Percentiles rank a stretch among this genome's conserved stretches.
Evolutionary conservation across 2,888 invertebrate genomes (phyloP).

Genomic region (Cosmia trapezina): DNA sequence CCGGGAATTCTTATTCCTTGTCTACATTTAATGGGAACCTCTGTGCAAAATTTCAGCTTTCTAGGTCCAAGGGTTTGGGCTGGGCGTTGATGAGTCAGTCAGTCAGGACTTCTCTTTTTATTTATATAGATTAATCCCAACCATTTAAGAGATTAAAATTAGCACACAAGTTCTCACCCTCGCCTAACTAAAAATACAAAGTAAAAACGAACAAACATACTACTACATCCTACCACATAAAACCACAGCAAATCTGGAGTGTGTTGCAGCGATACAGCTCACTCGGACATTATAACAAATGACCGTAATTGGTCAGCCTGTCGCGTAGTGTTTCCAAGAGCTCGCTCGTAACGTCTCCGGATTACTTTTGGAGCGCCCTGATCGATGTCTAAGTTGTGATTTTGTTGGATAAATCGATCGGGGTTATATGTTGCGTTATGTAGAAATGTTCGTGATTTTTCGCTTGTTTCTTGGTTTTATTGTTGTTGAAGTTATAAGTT

Average conservation of each 20-base stretch:
- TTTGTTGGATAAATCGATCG: constrained; percentile 60
- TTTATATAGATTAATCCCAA: no score
- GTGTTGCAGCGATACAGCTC: constrained; percentile 62
- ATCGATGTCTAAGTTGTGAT: constrained; percentile 69
- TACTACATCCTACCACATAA: constrained; percentile 34
- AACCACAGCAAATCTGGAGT: constrained; percentile 51
- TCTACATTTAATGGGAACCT: no score
- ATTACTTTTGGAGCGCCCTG: constrained; percentile 66
- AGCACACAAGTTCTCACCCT: background rate
- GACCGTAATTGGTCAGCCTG: constrained; percentile 78
- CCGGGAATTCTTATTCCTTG: no score
- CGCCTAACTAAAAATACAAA: constrained; percentile 5
- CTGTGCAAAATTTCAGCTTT: no score
- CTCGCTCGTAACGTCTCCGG: constrained; percentile 62
- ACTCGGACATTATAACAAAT: constrained; percentile 69
- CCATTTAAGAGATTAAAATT: background rate
- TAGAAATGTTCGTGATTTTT: constrained; percentile 9
- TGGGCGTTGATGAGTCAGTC: no score
- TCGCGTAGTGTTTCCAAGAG: constrained; percentile 68
- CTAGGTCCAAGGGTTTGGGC: no score
- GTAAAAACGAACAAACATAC: constrained; percentile 11
- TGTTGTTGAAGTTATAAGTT: background rate
- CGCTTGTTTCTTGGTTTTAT: background rate
- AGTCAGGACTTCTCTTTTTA: no score
- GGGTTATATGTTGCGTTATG: constrained; percentile 23